These are phyloP conservation scores for Oconnorella tubifera DNA, from an alignment of 2,888 invertebrate species.

Conservation along the genomic window DNA sequence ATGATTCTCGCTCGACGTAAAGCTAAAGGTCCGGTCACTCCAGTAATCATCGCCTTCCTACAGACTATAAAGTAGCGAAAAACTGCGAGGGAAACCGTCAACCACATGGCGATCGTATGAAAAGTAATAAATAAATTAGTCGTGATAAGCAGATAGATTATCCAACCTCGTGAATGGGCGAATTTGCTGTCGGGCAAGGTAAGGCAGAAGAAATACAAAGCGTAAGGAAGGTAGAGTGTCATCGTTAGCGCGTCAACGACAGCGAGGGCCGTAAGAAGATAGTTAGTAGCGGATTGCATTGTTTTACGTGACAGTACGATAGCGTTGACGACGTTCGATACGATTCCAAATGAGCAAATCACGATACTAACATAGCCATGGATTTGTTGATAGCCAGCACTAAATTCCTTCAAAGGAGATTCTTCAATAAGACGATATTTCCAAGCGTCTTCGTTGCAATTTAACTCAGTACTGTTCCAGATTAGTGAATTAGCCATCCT, in stretches of 20 bases:
- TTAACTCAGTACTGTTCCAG: too few species aligned
- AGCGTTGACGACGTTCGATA: conserved; percentile 85
- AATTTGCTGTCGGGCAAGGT: conserved; percentile 23
- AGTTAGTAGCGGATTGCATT: conserved; percentile 85
- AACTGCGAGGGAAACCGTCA: conserved; percentile 85
- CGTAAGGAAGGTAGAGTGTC: conserved; percentile 71
- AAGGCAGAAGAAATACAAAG: conserved; percentile 33
- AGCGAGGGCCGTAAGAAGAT: conserved; percentile 78
- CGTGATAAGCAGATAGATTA: conserved; percentile 47
- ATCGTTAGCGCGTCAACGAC: conserved; percentile 88
- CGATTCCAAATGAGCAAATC: conserved; percentile 84
- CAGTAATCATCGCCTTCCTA: conserved; percentile 40
- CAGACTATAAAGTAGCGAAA: conserved; percentile 72
- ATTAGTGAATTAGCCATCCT: too few species aligned
- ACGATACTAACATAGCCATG: conserved; percentile 82
- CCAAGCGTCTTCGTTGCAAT: too few species aligned
- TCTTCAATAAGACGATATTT: conserved; percentile 3
- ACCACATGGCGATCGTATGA: conserved; percentile 87
- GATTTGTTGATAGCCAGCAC: conserved; percentile 52
- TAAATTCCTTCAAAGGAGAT: conserved; percentile 25
- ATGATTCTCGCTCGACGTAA: conserved; percentile 47
- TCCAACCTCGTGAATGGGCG: conserved; percentile 47
- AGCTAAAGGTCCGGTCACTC: conserved; percentile 40
- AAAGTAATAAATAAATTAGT: conserved; percentile 51
- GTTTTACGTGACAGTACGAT: conserved; percentile 78